Evolutionary conservation across 2,113 vertebrate genomes (phyloP).

Genomic region (Prietella phreatophila): DNA sequence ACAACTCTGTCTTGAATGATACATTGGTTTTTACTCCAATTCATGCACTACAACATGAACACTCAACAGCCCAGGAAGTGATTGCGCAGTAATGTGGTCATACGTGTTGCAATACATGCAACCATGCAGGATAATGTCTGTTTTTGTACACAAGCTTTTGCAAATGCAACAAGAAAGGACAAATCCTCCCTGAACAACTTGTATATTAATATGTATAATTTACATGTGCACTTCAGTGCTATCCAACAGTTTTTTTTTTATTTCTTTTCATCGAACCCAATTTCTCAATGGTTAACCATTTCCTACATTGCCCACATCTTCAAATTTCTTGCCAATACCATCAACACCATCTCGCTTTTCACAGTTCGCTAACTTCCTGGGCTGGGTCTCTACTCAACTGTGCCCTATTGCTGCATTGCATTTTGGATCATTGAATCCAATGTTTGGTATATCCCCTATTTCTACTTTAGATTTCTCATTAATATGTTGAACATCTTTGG

Average conservation of each 20-base stretch:
- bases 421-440: background rate
- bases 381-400: background rate
- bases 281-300: background rate
- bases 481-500: background rate
- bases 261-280: background rate
- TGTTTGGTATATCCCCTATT: background rate
- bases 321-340: background rate
- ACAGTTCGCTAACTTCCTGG: background rate
- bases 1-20: background rate
- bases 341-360: background rate
- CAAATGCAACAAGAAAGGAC: background rate
- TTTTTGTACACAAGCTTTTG: background rate
- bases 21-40: background rate
- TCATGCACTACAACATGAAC: background rate
- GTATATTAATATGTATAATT: background rate
- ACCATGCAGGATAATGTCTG: background rate
- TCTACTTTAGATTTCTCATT: background rate
- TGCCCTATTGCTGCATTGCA: background rate
- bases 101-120: background rate
- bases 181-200: background rate
- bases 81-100: conserved; percentile 22
- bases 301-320: background rate
- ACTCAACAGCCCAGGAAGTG: conserved; percentile 14
- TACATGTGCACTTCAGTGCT: background rate
- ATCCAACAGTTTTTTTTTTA: background rate